phyloP scores from a whole-genome alignment of 2,888 invertebrate species.

The Erebia palarica region DNA sequence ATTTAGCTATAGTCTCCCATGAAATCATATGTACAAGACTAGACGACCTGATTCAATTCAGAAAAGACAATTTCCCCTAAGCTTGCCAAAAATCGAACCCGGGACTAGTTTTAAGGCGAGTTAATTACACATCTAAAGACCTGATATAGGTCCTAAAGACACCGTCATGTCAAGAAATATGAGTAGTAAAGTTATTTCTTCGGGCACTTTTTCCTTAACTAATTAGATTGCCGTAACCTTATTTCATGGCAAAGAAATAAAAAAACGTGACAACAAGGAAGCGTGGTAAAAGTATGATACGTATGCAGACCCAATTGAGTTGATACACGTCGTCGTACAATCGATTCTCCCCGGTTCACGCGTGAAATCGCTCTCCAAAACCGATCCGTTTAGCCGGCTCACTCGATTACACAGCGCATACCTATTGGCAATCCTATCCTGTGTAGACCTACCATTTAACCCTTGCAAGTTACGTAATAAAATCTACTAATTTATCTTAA shows the following conservation, averaged over 20 bases:
- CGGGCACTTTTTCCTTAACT: neutral
- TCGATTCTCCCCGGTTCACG: conserved; percentile 72
- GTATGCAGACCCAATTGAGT: conserved; percentile 50
- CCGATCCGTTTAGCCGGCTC: conserved; percentile 63
- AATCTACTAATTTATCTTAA: no score
- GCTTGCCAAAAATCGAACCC: neutral
- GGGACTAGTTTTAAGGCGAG: neutral
- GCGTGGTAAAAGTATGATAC: conserved; percentile 27
- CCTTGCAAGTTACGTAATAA: no score
- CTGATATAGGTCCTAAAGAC: no score
- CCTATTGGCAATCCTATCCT: conserved; percentile 29
- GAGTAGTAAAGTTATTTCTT: neutral
- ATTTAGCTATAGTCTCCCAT: no score
- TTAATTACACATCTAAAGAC: neutral
- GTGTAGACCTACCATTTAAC: neutral
- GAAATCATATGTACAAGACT: neutral
- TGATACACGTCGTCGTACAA: conserved; percentile 56
- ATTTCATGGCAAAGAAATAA: conserved; percentile 2
- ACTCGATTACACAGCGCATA: conserved; percentile 69
- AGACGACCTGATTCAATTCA: neutral
- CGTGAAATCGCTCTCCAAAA: conserved; percentile 74
- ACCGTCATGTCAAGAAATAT: no score
- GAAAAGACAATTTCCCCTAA: neutral
- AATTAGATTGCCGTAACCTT: neutral
- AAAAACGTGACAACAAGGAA: conserved; percentile 23